These are phyloP conservation scores for Eulemur coronatus DNA, from an alignment of 2,797 vertebrate genomes.

Conservation along the genomic window DNA sequence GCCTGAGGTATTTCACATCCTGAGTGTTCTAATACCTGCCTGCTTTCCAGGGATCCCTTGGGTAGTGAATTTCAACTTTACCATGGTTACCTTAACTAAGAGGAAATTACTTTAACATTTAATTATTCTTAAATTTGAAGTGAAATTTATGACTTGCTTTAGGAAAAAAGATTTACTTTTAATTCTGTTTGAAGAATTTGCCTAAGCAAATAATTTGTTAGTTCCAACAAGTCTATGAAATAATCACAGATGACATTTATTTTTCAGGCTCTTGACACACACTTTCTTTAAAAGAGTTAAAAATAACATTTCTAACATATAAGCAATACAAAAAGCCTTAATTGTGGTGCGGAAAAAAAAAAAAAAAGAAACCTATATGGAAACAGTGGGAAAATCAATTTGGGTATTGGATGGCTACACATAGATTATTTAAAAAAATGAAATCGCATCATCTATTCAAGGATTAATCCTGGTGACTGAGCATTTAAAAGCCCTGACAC, in stretches of 20 bases:
- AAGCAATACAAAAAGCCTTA: not conserved
- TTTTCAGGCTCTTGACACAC: not conserved
- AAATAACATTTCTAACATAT: not conserved
- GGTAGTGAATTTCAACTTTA: not conserved
- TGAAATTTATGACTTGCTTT: not conserved
- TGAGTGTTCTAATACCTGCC: not conserved
- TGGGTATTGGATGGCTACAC: not conserved
- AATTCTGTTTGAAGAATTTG: not conserved
- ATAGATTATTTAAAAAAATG: not conserved
- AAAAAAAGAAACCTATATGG: not conserved
- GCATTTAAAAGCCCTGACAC: not conserved
- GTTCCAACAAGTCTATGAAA: not conserved
- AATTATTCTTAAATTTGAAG: conserved; percentile 23
- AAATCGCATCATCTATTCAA: conserved; percentile 4
- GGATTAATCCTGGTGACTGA: not conserved
- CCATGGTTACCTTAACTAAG: not conserved
- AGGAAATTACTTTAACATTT: not conserved
- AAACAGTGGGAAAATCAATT: not conserved
- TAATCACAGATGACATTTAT: not conserved
- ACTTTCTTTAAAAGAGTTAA: not conserved
- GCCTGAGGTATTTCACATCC: not conserved
- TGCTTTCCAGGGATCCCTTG: not conserved
- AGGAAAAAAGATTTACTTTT: not conserved
- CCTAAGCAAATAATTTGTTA: not conserved
- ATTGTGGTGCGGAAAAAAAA: not conserved